These are phyloP conservation scores for Amniataba percoides DNA, from an alignment of 2,797 vertebrate genomes.

Conservation along the genomic window DNA sequence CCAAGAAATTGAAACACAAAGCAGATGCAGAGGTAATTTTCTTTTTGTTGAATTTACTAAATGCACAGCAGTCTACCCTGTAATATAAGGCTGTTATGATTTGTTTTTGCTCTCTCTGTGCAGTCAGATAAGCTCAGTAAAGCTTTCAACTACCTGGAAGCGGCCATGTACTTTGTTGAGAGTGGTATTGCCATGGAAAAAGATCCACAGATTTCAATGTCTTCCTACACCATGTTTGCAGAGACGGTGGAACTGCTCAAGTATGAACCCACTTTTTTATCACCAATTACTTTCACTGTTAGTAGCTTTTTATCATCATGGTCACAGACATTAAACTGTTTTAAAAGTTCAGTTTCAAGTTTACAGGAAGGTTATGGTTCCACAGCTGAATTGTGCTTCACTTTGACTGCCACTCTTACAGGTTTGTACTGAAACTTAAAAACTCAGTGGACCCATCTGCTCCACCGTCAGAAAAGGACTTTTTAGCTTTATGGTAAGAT, in stretches of 20 bases:
- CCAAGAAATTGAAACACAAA: conserved; percentile 94
- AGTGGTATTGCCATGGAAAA: conserved; percentile 92
- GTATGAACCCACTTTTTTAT: conserved; percentile 79
- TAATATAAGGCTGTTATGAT: background rate
- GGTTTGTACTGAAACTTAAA: conserved; percentile 91
- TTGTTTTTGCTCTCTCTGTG: conserved; percentile 6
- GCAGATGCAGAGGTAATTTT: conserved; percentile 91
- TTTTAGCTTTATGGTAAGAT: conserved; percentile 91
- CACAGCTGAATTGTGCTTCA: background rate
- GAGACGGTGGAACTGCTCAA: conserved; percentile 93
- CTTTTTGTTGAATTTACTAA: background rate
- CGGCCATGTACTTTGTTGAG: conserved; percentile 92
- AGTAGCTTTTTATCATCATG: background rate
- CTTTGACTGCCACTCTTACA: conserved; percentile 61
- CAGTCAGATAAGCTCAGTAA: conserved; percentile 91
- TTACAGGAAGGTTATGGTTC: too few species aligned
- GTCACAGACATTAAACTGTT: background rate
- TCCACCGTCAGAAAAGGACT: conserved; percentile 88
- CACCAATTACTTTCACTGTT: background rate
- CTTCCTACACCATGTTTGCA: conserved; percentile 91
- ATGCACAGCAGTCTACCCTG: background rate
- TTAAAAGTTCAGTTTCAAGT: background rate
- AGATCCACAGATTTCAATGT: conserved; percentile 87
- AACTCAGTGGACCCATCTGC: conserved; percentile 84
- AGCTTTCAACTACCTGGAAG: conserved; percentile 93